Evolutionary conservation across 1,140 invertebrate species (phyloP).

Genomic region (Sitophilus oryzae): DNA sequence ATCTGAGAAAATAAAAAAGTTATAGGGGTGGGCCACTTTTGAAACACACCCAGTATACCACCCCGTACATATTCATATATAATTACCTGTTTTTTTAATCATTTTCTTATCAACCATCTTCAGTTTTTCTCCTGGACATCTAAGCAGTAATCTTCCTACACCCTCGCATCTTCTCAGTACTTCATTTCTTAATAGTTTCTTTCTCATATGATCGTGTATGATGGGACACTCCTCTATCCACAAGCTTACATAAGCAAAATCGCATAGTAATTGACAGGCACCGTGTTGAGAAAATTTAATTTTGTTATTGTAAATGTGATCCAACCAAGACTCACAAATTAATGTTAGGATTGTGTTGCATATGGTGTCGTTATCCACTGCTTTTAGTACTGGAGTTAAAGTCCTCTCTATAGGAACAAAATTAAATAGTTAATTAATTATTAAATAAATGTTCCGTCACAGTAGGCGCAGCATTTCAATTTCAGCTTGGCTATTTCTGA

Average conservation of each 20-base stretch:
- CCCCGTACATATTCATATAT: too few relatives aligned
- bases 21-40: too few relatives aligned
- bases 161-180: conserved; percentile 72
- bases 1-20: too few relatives aligned
- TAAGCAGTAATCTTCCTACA: conserved; percentile 65
- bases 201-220: conserved; percentile 52
- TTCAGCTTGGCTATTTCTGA: too few relatives aligned
- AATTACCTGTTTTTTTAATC: conserved; percentile 16
- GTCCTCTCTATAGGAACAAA: conserved; percentile 57
- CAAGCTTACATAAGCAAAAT: conserved; percentile 66
- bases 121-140: conserved; percentile 67
- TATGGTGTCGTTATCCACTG: conserved; percentile 63
- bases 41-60: too few relatives aligned
- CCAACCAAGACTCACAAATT: conserved; percentile 77
- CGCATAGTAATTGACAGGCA: conserved; percentile 60
- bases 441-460: too few relatives aligned
- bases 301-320: conserved; percentile 73
- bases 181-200: conserved; percentile 68
- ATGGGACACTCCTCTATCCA: conserved; percentile 59
- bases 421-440: too few relatives aligned
- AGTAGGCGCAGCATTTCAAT: too few relatives aligned
- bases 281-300: conserved; percentile 68
- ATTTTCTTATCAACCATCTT: conserved; percentile 55
- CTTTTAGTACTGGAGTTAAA: conserved; percentile 63
- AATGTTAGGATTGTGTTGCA: conserved; percentile 70